A percentile compares a stretch with the other conserved stretches of the same genome.
These are phyloP conservation scores for Leptarthrus brevirostris DNA, from an alignment of 2,888 invertebrate species.

Conservation along the genomic window DNA sequence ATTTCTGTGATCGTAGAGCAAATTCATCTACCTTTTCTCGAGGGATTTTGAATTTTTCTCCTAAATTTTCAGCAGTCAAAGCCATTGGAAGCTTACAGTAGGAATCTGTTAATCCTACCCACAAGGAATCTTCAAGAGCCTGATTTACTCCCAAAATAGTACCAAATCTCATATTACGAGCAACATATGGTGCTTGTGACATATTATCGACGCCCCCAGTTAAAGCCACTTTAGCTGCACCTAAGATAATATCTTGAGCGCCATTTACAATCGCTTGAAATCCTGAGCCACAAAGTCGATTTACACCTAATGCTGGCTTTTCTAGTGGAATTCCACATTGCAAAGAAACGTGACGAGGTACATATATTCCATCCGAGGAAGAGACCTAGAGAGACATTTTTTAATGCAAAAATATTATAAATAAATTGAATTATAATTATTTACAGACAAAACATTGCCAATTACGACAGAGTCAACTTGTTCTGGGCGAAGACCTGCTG, in stretches of 20 bases:
- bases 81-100: conserved; percentile 96
- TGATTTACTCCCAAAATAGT: conserved; percentile 82
- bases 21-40: conserved; percentile 87
- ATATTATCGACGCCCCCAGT: conserved; percentile 96
- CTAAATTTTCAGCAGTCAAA: conserved; percentile 93
- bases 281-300: conserved; percentile 96
- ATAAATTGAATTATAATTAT: conserved; percentile 60
- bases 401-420: conserved; percentile 2
- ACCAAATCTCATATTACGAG: conserved; percentile 89
- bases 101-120: conserved; percentile 88
- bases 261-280: conserved; percentile 94
- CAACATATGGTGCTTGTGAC: conserved; percentile 90
- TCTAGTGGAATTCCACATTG: conserved; percentile 87
- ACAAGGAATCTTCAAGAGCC: conserved; percentile 88
- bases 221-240: conserved; percentile 85
- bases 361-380: conserved; percentile 84
- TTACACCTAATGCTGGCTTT: conserved; percentile 87
- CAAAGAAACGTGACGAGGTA: conserved; percentile 89
- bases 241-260: conserved; percentile 90
- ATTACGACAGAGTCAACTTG: conserved; percentile 89
- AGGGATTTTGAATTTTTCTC: conserved; percentile 83
- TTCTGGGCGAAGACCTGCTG: conserved; percentile 85
- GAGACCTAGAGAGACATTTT: conserved; percentile 70
- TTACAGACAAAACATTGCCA: conserved; percentile 88
- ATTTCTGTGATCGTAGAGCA: conserved; percentile 84